Evolutionary conservation across 1,140 invertebrate genomes (phyloP).

Genomic region (Bombus impatiens): DNA sequence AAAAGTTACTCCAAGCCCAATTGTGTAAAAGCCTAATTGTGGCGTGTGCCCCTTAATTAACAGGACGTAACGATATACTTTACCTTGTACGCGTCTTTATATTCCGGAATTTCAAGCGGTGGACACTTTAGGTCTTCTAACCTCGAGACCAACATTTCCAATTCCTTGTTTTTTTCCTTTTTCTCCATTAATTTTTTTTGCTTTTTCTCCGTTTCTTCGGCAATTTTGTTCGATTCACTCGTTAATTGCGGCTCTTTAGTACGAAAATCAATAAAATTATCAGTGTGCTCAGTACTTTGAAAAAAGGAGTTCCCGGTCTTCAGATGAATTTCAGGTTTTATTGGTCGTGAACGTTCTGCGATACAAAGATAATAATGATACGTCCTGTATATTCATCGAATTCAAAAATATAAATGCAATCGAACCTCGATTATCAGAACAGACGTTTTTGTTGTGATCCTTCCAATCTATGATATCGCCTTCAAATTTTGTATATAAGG

Average conservation of each 20-base stretch:
- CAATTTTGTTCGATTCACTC: conserved; percentile 58
- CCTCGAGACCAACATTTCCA: conserved; percentile 76
- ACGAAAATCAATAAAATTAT: conserved; percentile 71
- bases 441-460: too few species aligned
- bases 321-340: conserved; percentile 71
- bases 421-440: too few species aligned
- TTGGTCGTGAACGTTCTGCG: not conserved
- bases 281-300: conserved; percentile 67
- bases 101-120: conserved; percentile 77
- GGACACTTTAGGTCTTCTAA: conserved; percentile 75
- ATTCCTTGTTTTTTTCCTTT: conserved; percentile 70
- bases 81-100: conserved; percentile 79
- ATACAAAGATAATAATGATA: not conserved
- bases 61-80: not conserved
- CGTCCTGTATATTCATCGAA: not conserved
- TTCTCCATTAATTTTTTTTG: conserved; percentile 40
- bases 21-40: too few species aligned
- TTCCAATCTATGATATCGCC: too few species aligned
- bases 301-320: conserved; percentile 72
- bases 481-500: too few species aligned
- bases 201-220: conserved; percentile 65
- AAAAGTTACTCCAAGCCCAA: too few species aligned
- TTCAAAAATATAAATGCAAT: not conserved
- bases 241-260: conserved; percentile 65
- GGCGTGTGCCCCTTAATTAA: too few species aligned